Evolutionary conservation across 2,888 invertebrate genomes (phyloP).

Genomic region (Epinotia brunnichana): DNA sequence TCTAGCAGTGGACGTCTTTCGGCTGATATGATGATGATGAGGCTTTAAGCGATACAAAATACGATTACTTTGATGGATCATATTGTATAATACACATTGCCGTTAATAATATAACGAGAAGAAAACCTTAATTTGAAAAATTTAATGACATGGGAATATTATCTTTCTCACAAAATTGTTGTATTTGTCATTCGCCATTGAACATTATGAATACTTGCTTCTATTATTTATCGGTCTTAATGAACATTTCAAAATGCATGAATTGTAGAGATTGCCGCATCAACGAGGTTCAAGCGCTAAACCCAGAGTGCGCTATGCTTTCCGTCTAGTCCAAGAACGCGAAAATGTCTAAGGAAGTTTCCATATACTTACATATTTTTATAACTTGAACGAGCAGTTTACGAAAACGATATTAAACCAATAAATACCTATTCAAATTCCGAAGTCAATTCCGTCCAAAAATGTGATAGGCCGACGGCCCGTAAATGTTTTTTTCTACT

Average conservation of each 20-base stretch:
- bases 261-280: constrained; percentile 3
- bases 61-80: neutral
- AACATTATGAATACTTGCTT: neutral
- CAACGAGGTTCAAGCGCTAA: neutral
- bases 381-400: neutral
- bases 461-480: constrained; percentile 48
- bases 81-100: neutral
- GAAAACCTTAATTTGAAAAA: neutral
- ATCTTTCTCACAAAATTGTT: neutral
- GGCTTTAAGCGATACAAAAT: no score
- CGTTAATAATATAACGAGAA: neutral
- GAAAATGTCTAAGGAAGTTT: neutral
- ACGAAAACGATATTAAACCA: constrained; percentile 58
- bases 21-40: no score
- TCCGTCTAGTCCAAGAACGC: neutral
- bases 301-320: constrained; percentile 13
- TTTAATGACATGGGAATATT: neutral
- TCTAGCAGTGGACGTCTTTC: no score
- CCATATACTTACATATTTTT: neutral
- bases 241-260: constrained; percentile 21
- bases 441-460: constrained; percentile 54
- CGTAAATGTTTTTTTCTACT: constrained; percentile 49
- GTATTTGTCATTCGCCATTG: neutral
- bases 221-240: constrained; percentile 10
- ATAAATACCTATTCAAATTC: constrained; percentile 69